phyloP scores from a whole-genome alignment of 1,140 invertebrate species.

The Rhynchophorus ferrugineus region DNA sequence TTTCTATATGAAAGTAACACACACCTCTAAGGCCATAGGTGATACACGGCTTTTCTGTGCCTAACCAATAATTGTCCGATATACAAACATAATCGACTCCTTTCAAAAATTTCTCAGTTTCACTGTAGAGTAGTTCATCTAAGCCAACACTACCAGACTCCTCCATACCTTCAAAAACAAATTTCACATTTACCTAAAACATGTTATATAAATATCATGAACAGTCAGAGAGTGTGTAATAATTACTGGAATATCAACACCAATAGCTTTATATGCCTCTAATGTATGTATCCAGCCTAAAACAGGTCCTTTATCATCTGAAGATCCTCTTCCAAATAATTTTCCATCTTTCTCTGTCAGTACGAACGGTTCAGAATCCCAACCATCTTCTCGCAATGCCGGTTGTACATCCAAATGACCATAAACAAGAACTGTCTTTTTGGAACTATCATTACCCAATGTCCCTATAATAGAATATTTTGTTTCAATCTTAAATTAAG shows the following conservation, averaged over 20 bases:
- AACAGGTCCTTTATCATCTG: slow-evolving; percentile 91
- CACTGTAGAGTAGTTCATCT: slow-evolving; percentile 71
- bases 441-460: slow-evolving; percentile 75
- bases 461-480: slow-evolving; percentile 37
- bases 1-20: slow-evolving; percentile 86
- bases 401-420: slow-evolving; percentile 98
- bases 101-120: slow-evolving; percentile 74
- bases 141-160: slow-evolving; percentile 93
- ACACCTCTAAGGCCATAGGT: slow-evolving; percentile 96
- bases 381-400: slow-evolving; percentile 84
- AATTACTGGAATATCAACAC: slow-evolving; percentile 80
- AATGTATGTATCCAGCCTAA: slow-evolving; percentile 92
- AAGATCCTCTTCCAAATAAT: slow-evolving; percentile 76
- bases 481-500: not conserved
- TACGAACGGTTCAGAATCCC: slow-evolving; percentile 91
- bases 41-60: slow-evolving; percentile 91
- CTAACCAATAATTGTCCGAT: slow-evolving; percentile 98
- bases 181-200: slow-evolving; percentile 79
- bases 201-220: slow-evolving; percentile 39
- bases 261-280: slow-evolving; percentile 73
- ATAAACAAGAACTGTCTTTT: slow-evolving; percentile 91
- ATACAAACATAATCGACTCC: slow-evolving; percentile 93
- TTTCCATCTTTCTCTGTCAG: slow-evolving; percentile 85
- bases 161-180: slow-evolving; percentile 98
- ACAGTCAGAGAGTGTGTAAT: too few relatives aligned